Evolutionary conservation across 2,888 invertebrate species (phyloP).

Genomic region (Aphrophora alni): DNA sequence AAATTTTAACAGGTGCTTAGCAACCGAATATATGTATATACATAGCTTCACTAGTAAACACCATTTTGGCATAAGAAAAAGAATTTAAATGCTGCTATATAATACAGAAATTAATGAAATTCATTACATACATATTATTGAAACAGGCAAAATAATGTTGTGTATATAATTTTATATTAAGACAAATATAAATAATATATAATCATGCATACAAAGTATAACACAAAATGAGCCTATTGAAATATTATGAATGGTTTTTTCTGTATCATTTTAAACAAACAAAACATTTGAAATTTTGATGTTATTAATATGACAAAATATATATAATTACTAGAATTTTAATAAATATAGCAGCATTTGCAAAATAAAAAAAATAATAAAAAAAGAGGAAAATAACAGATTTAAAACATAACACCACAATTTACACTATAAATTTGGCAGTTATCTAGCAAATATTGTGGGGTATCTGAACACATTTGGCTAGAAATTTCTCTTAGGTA

Average conservation of each 20-base stretch:
- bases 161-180: neutral
- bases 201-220: neutral
- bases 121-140: neutral
- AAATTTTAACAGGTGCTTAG: conserved; percentile 6
- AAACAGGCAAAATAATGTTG: neutral
- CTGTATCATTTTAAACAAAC: neutral
- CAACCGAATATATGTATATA: neutral
- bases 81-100: neutral
- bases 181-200: neutral
- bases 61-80: neutral
- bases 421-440: neutral
- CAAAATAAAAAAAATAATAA: no score
- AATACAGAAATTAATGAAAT: neutral
- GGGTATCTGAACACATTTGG: neutral
- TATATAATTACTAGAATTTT: neutral
- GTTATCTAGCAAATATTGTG: conserved; percentile 3
- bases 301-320: neutral
- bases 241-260: neutral
- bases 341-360: neutral
- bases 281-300: neutral
- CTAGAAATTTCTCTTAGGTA: neutral
- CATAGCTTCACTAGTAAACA: neutral
- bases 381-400: neutral
- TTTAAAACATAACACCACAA: neutral
- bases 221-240: neutral